Evolutionary conservation across 2,888 invertebrate species (phyloP), one percentile per base, ranked within the genome.

Genomic region (Leptura quadrifasciata): DNA sequence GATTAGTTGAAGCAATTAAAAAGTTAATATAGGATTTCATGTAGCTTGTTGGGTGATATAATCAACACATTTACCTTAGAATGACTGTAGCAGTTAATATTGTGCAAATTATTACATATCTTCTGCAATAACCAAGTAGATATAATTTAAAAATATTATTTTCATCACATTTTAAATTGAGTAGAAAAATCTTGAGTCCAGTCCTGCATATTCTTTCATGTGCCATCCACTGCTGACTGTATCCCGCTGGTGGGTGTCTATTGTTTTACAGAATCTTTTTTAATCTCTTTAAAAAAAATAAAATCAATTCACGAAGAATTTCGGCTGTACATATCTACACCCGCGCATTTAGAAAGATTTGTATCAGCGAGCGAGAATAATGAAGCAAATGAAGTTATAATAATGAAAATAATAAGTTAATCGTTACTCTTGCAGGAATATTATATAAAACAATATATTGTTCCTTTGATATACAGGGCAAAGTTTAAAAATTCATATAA

Each of bases 191-290:
- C 20, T 10, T 31, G 10, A 58, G 39, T 69, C 20, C 71, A 20
- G 3, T 39, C 8, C 71, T 69, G 58, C 4, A 52, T 52, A 18
- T 24, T 24, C 47, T 35, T 72, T 64, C 55, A n/a, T 35, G 31
- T 55, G 27, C 64, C 18, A 47, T 70, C 15, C 35, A 20, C 9
- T 73, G 65, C 31, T 60, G 74, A 71, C 55, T 65, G 65, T 72
- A 67, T 67, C 67, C 60, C 67, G 67, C 65, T 68, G 68, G 78
- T 78, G 78, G 78, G 76, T 78, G 76, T 85, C 85, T 85, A 86
- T 86, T 86, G 85, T 86, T 82, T 86, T 85, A 85, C 83, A 79
- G 80, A 79, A 80, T 52, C 77, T 70, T 80, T 80, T 79, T 81
- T 79, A 24, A 55, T 60, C 69, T 79, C 82, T 82, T 82, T 84